Base-by-base conservation (phyloP, 2,797 vertebrate genomes). In the Miichthys miiuy region DNA sequence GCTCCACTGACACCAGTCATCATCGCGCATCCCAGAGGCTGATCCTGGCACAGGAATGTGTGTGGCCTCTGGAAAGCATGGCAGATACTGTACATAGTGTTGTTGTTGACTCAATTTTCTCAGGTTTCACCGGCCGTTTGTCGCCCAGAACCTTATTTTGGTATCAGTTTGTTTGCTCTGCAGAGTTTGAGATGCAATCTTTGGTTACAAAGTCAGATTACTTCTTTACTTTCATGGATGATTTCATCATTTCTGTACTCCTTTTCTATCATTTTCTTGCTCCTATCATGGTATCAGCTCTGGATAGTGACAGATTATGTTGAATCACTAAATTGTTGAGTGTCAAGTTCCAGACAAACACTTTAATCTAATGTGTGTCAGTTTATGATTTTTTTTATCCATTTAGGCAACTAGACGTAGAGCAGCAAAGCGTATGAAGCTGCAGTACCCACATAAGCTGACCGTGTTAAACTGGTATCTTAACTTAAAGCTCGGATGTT, bases 1-100 rank as follows among this genome's bases (percentile, higher is more conserved):
- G 62, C 47, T 61, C 16, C 62, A n/a, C 73, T 62, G 76, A 73
- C 79, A 64, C 63, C 75, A 23, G 77, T 21, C 68, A 23, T 50
- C 64, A 2, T 12, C 34, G 8, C 34, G 56, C 81, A 70, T 56
- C 86, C 82, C 80, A n/a, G 63, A 78, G 73, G 44, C 79, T 62
- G 21, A 74, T 21, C 41, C 61, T 2, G 25, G 20, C n/a, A 6
- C 65, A 68, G n/a, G 68, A 78, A 41, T 17, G 63, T 14, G 68
- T 20, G 68, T 20, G 75, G 66, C 83, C 77, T 56, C 42, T 11
- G 73, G 76, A 64, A 61, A 55, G 21, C 54, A 48, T 4, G 41
- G 14, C 38, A 67, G 69, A 79, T 21, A 17, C 20, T 10, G 11
- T 25, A 9, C 8, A 38, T 38, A 38, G 2, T 2, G 34, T 34